These are phyloP conservation scores for Acanthosoma haemorrhoidale DNA, from an alignment of 2,888 invertebrate species.

Conservation along the genomic window DNA sequence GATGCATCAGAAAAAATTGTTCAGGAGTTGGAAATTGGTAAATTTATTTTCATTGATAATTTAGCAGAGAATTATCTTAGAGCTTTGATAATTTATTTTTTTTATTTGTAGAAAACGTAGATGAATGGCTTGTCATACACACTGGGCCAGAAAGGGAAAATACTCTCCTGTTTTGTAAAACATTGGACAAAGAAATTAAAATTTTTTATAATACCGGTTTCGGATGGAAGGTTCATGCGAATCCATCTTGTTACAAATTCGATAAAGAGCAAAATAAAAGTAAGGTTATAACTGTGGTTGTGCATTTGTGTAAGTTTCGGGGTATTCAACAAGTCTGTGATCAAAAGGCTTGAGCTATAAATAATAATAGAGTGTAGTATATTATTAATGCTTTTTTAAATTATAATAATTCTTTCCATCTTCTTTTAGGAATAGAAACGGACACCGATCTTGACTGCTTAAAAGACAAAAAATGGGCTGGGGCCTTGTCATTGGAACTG, in stretches of 20 bases:
- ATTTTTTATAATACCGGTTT: neutral
- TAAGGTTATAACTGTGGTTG: neutral
- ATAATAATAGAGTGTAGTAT: neutral
- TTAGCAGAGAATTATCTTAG: neutral
- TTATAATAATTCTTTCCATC: neutral
- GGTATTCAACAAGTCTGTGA: too few relatives aligned
- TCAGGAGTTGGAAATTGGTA: conserved; percentile 16
- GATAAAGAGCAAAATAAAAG: neutral
- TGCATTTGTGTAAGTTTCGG: too few relatives aligned
- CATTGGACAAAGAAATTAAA: neutral
- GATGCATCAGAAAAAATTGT: neutral
- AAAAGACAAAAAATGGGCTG: conserved; percentile 6
- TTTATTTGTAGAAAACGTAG: conserved; percentile 11
- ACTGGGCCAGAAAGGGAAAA: conserved; percentile 18
- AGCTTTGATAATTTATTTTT: neutral
- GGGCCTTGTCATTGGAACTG: conserved; percentile 8
- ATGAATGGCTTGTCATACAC: conserved; percentile 17
- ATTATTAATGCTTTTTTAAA: neutral
- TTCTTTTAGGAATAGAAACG: neutral
- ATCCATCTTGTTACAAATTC: conserved; percentile 25
- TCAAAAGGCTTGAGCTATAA: neutral
- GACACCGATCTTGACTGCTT: neutral
- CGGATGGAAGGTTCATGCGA: neutral
- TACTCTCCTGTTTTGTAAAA: conserved; percentile 18
- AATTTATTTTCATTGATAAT: neutral